Evolutionary conservation across 2,888 invertebrate genomes (phyloP), one percentile per base, ranked within the genome.

Genomic region (Penaeus monodon): DNA sequence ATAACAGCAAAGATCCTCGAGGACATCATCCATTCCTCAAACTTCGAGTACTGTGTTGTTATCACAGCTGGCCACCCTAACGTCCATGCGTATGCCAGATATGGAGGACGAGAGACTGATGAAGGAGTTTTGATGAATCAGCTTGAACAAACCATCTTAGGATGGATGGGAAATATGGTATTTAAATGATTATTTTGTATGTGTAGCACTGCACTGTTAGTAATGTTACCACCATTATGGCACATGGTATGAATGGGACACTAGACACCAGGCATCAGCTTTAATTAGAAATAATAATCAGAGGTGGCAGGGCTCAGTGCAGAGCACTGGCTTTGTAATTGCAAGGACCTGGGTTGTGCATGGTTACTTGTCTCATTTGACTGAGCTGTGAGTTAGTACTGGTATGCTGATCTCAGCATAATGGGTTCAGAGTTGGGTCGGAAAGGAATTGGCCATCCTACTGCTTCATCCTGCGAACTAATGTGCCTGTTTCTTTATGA

Each of bases 161-260:
- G 92, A 63, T 95, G 95, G 94, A 95, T 95, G 93, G 93, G 93
- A 27, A 94, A 94, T 91, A 93, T 93, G 93, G 94, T 94, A 92
- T 89, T 87, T 29, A 57, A 29, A 3, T 44, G 29, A 22, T 27
- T 27, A 74, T 57, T 81, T 81, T 77, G 27, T 27, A 70, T 27
- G 17, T 1, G 4, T n/a, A 70, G 70, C 17, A 29, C 20, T 70
- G 27, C 33, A 66, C 29, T 70, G 27, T 44, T 44, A 44, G 44
- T 44, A 44, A 7, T 44, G 10, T 44, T 44, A 77, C 77, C 77
- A 77, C 29, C n/a, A n/a, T 24, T 78, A 44, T 57, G n/a, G 24
- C 7, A 10, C 49, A 17, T 24, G 27, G 24, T 68, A 20, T 17
- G 8, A 68, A 68, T 68, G 44, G 44, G 10, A 44, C 44, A 44